A percentile compares a stretch with the other conserved stretches of the same genome.
phyloP scores from a whole-genome alignment of 2,113 vertebrate genomes.

The Beaufortia kweichowensis region DNA sequence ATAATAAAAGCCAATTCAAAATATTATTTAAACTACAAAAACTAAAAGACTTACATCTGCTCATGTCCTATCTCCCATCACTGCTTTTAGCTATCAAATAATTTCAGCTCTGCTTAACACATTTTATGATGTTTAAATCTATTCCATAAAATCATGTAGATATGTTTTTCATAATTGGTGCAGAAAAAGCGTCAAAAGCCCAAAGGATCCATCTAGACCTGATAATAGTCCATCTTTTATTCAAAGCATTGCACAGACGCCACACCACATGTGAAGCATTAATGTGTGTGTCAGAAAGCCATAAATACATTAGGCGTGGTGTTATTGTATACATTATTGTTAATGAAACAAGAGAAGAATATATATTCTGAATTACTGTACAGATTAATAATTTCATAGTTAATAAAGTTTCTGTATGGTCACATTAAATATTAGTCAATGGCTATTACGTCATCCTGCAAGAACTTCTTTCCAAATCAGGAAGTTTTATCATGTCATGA shows the following conservation, averaged over 20 bases:
- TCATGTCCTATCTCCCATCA: too few relatives aligned
- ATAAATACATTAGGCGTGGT: background rate
- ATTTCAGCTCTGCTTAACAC: background rate
- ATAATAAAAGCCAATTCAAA: too few relatives aligned
- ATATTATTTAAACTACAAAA: too few relatives aligned
- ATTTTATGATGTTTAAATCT: background rate
- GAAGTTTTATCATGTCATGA: background rate
- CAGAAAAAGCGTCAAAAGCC: background rate
- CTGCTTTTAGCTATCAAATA: too few relatives aligned
- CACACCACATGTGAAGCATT: background rate
- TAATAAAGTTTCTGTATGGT: background rate
- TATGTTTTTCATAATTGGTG: background rate
- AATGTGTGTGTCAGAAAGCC: background rate
- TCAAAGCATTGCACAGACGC: background rate
- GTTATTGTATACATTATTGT: slow-evolving; percentile 8
- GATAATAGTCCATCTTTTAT: background rate
- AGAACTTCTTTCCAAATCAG: background rate
- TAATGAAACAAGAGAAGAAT: slow-evolving; percentile 14
- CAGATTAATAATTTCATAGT: background rate
- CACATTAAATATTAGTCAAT: background rate
- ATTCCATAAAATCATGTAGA: background rate
- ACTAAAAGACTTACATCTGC: too few relatives aligned
- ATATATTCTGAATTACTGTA: slow-evolving; percentile 4
- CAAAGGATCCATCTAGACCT: background rate
- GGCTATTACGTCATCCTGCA: background rate